Conservation (phyloP, 2,113 vertebrate species). For the Saguinus midas region DNA sequence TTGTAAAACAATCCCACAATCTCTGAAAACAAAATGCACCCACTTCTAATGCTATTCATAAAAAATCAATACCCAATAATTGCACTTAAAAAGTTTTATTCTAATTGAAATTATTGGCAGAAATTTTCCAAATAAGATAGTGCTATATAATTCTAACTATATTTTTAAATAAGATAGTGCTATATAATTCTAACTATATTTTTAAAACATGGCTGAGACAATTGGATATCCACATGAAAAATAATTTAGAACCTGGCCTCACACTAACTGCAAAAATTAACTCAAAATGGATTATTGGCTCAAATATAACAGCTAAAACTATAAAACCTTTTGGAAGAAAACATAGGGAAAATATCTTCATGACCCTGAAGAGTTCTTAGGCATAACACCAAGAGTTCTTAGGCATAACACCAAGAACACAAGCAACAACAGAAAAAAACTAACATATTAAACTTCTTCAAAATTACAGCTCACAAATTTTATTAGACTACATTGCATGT, state of each 20-base stretch:
- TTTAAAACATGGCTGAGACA: neutral
- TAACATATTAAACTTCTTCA: neutral
- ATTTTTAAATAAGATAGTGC: neutral
- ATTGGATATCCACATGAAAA: neutral
- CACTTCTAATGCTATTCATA: neutral
- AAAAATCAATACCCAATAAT: neutral
- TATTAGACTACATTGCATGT: neutral
- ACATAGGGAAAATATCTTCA: neutral
- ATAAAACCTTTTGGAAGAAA: neutral
- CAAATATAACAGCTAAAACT: neutral
- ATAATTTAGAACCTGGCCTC: neutral
- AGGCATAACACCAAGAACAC: neutral
- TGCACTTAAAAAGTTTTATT: neutral
- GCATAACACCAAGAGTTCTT: neutral
- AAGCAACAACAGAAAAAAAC: neutral
- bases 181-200: neutral
- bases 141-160: neutral
- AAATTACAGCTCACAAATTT: neutral
- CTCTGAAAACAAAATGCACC: neutral
- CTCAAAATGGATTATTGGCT: neutral
- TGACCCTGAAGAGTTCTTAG: neutral
- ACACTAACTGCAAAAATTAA: neutral
- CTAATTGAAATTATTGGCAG: neutral
- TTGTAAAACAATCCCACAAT: neutral
- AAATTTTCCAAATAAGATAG: neutral